Evolutionary conservation across 2,888 invertebrate genomes (phyloP).

Genomic region (Seira musarum): DNA sequence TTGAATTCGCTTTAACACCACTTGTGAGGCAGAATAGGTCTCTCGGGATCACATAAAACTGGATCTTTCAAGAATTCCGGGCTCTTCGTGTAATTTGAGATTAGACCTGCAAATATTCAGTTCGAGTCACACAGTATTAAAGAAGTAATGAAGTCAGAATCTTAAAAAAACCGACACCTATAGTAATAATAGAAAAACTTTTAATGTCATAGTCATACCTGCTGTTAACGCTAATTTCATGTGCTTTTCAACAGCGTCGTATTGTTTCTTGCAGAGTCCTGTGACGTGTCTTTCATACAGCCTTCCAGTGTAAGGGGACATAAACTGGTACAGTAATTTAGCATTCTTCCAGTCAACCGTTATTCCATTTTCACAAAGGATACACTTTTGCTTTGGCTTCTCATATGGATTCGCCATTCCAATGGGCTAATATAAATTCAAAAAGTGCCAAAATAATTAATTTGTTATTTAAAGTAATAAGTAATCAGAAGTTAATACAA

Average conservation of each 20-base stretch:
- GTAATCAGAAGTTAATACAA: background rate
- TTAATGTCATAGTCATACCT: too few species aligned
- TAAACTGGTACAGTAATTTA: conserved; percentile 93
- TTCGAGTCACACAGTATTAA: too few species aligned
- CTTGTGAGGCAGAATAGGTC: conserved; percentile 85
- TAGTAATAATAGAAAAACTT: too few species aligned
- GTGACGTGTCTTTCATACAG: conserved; percentile 95
- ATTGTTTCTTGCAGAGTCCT: conserved; percentile 89
- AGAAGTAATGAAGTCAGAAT: too few species aligned
- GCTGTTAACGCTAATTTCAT: conserved; percentile 83
- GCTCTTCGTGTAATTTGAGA: conserved; percentile 88
- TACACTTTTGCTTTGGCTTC: conserved; percentile 81
- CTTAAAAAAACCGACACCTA: too few species aligned
- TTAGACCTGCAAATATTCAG: too few species aligned
- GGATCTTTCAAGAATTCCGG: conserved; percentile 88
- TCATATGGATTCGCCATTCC: conserved; percentile 85
- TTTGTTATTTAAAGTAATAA: too few species aligned
- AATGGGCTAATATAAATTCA: conserved; percentile 57
- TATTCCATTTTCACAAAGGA: conserved; percentile 88
- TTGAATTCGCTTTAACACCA: too few species aligned
- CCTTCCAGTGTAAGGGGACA: conserved; percentile 94
- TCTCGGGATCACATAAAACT: conserved; percentile 90
- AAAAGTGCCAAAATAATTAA: conserved; percentile 1
- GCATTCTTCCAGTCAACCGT: conserved; percentile 92
- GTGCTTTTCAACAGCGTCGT: conserved; percentile 81